Evolutionary conservation across 2,888 invertebrate genomes (phyloP), one percentile per base, ranked within the genome.

Genomic region (Idaea aversata): DNA sequence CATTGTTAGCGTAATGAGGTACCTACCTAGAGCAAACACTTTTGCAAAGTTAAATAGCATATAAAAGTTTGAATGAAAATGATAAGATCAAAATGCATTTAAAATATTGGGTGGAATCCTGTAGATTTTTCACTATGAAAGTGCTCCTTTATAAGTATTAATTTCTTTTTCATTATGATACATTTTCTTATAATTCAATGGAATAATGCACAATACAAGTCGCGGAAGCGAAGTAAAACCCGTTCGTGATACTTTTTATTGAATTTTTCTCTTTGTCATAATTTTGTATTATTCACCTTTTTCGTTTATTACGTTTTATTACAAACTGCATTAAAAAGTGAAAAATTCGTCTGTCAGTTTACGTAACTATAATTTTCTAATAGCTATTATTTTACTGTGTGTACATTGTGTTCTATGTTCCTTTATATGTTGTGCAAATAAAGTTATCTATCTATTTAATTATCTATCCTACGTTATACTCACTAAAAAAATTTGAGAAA

Each of bases 11-110:
- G 25, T 25, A 25, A 25, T 25, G 25, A 25, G 25, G 25, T 2
- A 25, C 25, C 25, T 2, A 25, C 25, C 25, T 25, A 25, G 25
- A 25, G 25, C 25, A 80, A 77, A 75, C 76, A 78, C 79, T 82
- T 78, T 61, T 25, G 58, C 58, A 36, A 61, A 61, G 62, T 62
- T 25, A 25, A 47, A 10, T 36, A 13, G 47, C 47, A 47, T 25
- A 25, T 25, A 25, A 25, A 25, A 25, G 25, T 25, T 25, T 25
- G 1, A 25, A 25, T 25, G 25, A 25, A 25, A 25, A 25, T 25
- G 25, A 25, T 25, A 25, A 25, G 25, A 25, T 25, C 25, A 25
- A 25, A 25, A 25, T 25, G 25, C 25, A 47, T 47, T 47, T 47
- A 13, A 5, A 0, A 4, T 5, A 5, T 47, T 10, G 13, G 25